Conservation (phyloP, 1,140 invertebrate genomes). For the Drosophila truncata region DNA sequence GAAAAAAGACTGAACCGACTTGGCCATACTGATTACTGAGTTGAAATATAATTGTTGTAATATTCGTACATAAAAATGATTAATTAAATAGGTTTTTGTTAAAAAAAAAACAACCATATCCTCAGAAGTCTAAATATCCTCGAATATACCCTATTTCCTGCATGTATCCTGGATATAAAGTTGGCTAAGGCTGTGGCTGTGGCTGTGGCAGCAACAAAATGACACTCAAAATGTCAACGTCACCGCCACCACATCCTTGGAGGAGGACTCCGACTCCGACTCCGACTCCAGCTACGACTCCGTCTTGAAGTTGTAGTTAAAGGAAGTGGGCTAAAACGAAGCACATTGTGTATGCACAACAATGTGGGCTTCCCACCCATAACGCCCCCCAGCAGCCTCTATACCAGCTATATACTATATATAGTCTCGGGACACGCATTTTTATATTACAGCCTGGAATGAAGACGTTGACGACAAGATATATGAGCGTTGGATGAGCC, state of each 20-base stretch:
- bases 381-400: background rate
- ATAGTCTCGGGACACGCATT: conserved; percentile 22
- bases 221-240: conserved; percentile 78
- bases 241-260: conserved; percentile 37
- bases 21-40: background rate
- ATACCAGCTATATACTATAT: background rate
- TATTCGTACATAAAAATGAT: background rate
- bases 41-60: background rate
- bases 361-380: conserved; percentile 17
- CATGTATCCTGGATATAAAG: background rate
- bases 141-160: background rate
- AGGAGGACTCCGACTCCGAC: background rate
- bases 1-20: background rate
- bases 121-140: background rate
- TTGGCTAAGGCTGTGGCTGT: conserved; percentile 2
- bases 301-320: background rate
- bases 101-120: background rate
- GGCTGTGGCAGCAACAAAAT: conserved; percentile 56
- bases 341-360: conserved; percentile 45
- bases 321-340: conserved; percentile 20
- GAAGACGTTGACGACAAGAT: conserved; percentile 44
- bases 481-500: conserved; percentile 53
- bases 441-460: conserved; percentile 33
- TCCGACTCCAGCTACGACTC: background rate
- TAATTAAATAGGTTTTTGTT: background rate